phyloP scores from a whole-genome alignment of 2,888 invertebrate genomes.

The Steromphala cineraria region DNA sequence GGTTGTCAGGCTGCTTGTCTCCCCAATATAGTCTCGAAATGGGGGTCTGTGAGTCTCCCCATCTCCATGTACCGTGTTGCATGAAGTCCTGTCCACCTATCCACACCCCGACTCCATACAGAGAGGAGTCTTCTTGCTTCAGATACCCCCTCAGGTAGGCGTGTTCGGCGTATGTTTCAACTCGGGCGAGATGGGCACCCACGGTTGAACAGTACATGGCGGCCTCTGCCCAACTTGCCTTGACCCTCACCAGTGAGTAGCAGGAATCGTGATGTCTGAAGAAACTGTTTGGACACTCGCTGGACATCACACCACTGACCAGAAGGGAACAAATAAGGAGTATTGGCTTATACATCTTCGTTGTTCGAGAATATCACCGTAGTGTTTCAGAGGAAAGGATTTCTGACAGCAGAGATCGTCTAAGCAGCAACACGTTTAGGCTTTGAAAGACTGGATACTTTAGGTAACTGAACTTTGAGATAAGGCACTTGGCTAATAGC shows the following conservation, averaged over 20 bases:
- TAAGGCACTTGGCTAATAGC: no score
- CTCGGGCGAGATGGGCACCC: neutral
- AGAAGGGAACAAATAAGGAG: no score
- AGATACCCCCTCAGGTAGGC: neutral
- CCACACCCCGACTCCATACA: neutral
- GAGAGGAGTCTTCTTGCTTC: neutral
- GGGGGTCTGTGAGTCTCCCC: neutral
- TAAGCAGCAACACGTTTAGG: no score
- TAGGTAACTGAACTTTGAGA: no score
- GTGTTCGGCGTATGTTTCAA: neutral
- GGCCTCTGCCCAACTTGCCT: neutral
- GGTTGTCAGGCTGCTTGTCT: neutral
- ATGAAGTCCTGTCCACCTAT: neutral
- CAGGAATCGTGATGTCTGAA: neutral
- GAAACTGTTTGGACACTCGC: neutral
- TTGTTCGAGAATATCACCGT: no score
- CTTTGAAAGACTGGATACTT: no score
- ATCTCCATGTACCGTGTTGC: neutral
- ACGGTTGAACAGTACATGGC: neutral
- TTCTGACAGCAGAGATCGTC: no score
- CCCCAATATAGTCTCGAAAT: neutral
- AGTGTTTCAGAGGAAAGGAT: no score
- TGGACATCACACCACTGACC: neutral
- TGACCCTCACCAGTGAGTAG: neutral
- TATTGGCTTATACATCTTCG: no score